Evolutionary conservation across 2,113 vertebrate genomes (phyloP).

Genomic region (Poeciliopsis occidentalis): DNA sequence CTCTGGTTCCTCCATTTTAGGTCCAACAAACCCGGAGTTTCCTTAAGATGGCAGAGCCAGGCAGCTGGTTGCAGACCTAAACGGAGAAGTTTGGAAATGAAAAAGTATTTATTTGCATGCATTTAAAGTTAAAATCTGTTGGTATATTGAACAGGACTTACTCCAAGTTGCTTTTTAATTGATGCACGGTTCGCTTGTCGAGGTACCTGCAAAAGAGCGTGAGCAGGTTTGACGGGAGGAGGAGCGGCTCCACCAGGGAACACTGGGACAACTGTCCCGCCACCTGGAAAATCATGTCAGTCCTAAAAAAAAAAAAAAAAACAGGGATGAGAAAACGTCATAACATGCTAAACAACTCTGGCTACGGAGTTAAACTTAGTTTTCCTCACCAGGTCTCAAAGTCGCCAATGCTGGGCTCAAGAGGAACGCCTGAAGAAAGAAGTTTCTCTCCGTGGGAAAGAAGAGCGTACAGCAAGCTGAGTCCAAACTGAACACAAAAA

Average conservation of each 20-base stretch:
- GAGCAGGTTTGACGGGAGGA: constrained; percentile 91
- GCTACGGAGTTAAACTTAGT: background rate
- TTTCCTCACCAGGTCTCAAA: constrained; percentile 85
- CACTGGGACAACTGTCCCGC: constrained; percentile 87
- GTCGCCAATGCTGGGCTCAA: constrained; percentile 83
- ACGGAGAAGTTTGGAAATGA: background rate
- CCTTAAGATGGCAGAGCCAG: constrained; percentile 76
- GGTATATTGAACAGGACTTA: constrained; percentile 67
- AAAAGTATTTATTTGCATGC: too few relatives aligned
- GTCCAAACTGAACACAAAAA: constrained; percentile 85
- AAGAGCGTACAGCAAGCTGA: constrained; percentile 92
- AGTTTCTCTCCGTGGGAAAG: constrained; percentile 91
- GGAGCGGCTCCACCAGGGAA: constrained; percentile 88
- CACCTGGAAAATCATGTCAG: constrained; percentile 87
- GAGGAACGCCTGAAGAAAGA: constrained; percentile 81
- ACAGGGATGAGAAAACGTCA: background rate
- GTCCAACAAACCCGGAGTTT: constrained; percentile 21
- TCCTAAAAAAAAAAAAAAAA: constrained; percentile 76
- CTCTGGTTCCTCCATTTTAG: constrained; percentile 18
- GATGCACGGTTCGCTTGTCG: constrained; percentile 88
- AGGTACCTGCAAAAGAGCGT: constrained; percentile 93
- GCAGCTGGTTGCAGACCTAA: constrained; percentile 76
- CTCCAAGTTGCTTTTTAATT: constrained; percentile 90
- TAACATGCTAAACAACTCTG: background rate
- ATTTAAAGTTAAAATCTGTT: background rate